Evolutionary conservation across 2,113 vertebrate genomes (phyloP).

Genomic region (Campylomormyrus tamandua): DNA sequence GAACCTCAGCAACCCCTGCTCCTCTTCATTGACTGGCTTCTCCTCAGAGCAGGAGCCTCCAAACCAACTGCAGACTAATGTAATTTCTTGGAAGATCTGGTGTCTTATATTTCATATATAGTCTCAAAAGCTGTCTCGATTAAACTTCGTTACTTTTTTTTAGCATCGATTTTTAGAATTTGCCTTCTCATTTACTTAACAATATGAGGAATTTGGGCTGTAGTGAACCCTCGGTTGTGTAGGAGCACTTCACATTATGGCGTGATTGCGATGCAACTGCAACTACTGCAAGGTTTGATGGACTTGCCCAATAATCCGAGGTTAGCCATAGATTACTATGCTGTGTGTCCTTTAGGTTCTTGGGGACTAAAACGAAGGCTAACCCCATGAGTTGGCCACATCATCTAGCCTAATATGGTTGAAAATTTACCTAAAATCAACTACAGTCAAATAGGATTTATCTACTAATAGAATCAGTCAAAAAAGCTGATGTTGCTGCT

Average conservation of each 20-base stretch:
- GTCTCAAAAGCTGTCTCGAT: background rate
- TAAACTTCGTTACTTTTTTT: background rate
- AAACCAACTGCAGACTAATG: background rate
- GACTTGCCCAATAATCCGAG: too few relatives aligned
- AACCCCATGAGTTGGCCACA: too few relatives aligned
- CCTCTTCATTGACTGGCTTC: background rate
- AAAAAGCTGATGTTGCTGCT: background rate
- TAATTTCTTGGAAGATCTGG: background rate
- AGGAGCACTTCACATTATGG: background rate
- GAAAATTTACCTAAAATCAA: background rate
- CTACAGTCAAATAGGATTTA: background rate
- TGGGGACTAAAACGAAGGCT: too few relatives aligned
- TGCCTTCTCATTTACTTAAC: background rate
- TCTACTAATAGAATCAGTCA: background rate
- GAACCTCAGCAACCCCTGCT: background rate
- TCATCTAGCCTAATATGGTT: too few relatives aligned
- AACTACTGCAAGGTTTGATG: too few relatives aligned
- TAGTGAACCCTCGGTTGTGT: background rate
- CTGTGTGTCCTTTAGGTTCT: too few relatives aligned
- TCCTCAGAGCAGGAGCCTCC: background rate
- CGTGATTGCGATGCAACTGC: too few relatives aligned
- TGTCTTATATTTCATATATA: background rate
- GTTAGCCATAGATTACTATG: too few relatives aligned
- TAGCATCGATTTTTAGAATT: background rate
- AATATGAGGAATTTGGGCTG: background rate